Conservation (phyloP, 2,797 vertebrate species). For the Aldrovandia affinis region DNA sequence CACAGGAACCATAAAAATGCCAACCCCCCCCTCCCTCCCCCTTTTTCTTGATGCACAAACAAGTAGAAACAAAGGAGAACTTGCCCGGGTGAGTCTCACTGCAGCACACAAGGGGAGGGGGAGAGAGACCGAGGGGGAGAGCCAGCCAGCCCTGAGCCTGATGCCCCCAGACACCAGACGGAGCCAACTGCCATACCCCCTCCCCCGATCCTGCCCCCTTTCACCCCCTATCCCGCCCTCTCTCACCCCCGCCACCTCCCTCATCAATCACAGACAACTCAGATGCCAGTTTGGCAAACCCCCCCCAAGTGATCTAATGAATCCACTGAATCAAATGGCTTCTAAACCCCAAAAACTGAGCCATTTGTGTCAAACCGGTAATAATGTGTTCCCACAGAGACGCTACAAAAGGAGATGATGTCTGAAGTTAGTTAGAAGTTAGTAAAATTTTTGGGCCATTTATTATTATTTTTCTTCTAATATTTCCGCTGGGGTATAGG, state of each 20-base stretch:
- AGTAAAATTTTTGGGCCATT: too few species aligned
- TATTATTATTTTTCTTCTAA: too few species aligned
- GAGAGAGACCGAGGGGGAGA: slow-evolving; percentile 22
- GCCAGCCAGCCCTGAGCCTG: slow-evolving; percentile 20
- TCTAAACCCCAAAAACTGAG: too few species aligned
- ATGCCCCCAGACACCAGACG: background rate
- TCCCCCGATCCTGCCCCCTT: slow-evolving; percentile 46
- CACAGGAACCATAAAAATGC: slow-evolving; percentile 66
- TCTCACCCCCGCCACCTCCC: background rate
- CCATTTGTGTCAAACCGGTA: too few species aligned
- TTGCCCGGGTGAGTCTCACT: slow-evolving; percentile 29
- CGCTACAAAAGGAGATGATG: too few species aligned
- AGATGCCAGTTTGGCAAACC: slow-evolving; percentile 22
- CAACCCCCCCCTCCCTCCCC: slow-evolving; percentile 51
- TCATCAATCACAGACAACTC: background rate
- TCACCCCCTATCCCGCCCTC: slow-evolving; percentile 26
- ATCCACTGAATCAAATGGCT: too few species aligned
- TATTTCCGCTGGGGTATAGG: too few species aligned
- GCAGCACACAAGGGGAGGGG: background rate
- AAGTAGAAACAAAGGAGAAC: slow-evolving; percentile 43
- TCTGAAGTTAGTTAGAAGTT: too few species aligned
- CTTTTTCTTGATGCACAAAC: slow-evolving; percentile 28
- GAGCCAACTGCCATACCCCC: slow-evolving; percentile 33
- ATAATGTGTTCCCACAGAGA: too few species aligned
- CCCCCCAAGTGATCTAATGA: background rate